Conservation (phyloP, 2,888 invertebrate species). For the Coecobrya sp. region DNA sequence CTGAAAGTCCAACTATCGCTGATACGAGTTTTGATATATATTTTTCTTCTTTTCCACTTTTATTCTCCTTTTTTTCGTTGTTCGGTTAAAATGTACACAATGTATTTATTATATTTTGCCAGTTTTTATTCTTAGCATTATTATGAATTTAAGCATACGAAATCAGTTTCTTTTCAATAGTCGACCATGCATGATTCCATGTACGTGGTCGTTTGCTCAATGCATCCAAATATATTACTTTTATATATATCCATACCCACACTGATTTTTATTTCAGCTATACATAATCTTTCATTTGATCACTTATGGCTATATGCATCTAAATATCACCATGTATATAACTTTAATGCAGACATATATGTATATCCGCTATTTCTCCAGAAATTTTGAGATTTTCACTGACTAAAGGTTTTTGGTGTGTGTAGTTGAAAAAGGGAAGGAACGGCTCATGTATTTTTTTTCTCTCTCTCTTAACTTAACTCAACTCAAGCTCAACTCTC, state of each 20-base stretch:
- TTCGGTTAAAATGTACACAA: constrained; percentile 11
- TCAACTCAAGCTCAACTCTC: background rate
- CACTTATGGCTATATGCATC: no score
- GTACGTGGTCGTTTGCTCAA: background rate
- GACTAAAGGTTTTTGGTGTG: background rate
- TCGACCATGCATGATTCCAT: constrained; percentile 12
- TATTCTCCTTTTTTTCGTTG: background rate
- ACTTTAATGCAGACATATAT: background rate
- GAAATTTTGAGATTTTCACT: constrained; percentile 27
- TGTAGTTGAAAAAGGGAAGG: background rate
- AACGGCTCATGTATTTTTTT: background rate
- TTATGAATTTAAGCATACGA: background rate
- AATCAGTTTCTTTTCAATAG: constrained; percentile 18
- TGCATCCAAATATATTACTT: background rate
- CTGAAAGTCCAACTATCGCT: background rate
- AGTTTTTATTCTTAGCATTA: background rate
- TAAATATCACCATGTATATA: no score
- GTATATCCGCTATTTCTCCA: background rate
- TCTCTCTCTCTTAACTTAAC: constrained; percentile 8
- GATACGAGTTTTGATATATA: constrained; percentile 17
- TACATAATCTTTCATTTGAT: background rate
- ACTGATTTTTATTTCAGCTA: background rate
- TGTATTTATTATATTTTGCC: background rate
- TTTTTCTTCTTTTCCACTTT: background rate
- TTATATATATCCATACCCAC: background rate